A percentile compares a stretch with the other conserved stretches of the same genome.
These are phyloP conservation scores for Willisornis vidua DNA, from an alignment of 2,113 vertebrate genomes.

Conservation along the genomic window DNA sequence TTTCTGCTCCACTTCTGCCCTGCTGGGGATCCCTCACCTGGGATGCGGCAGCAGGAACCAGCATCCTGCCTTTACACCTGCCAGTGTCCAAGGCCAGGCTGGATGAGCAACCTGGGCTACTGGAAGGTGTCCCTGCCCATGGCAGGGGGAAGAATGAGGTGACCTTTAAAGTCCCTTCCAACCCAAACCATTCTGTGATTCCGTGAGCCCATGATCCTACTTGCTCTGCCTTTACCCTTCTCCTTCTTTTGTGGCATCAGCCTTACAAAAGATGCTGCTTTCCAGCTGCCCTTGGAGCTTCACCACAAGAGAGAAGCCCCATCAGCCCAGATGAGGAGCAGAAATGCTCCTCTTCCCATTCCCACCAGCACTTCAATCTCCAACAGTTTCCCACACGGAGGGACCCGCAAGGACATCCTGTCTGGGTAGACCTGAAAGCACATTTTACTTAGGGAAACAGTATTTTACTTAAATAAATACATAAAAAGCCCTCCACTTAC, in stretches of 20 bases:
- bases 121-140: neutral
- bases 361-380: neutral
- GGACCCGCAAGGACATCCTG: neutral
- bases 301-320: neutral
- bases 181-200: too few species aligned
- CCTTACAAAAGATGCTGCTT: neutral
- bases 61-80: neutral
- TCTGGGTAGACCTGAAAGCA: neutral
- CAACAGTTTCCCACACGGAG: neutral
- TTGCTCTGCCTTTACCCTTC: neutral
- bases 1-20: neutral
- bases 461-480: neutral
- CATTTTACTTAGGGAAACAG: neutral
- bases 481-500: conserved; percentile 19
- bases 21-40: rapidly evolving
- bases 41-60: neutral
- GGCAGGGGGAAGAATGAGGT: neutral
- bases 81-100: neutral
- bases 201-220: neutral
- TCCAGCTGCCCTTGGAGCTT: neutral
- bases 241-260: neutral
- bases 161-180: neutral
- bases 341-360: neutral
- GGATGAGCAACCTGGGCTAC: neutral
- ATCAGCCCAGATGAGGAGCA: neutral